A percentile compares a stretch with the other conserved stretches of the same genome.
phyloP scores from a whole-genome alignment of 1,140 invertebrate genomes.

The Pseudachorutes palmiensis region DNA sequence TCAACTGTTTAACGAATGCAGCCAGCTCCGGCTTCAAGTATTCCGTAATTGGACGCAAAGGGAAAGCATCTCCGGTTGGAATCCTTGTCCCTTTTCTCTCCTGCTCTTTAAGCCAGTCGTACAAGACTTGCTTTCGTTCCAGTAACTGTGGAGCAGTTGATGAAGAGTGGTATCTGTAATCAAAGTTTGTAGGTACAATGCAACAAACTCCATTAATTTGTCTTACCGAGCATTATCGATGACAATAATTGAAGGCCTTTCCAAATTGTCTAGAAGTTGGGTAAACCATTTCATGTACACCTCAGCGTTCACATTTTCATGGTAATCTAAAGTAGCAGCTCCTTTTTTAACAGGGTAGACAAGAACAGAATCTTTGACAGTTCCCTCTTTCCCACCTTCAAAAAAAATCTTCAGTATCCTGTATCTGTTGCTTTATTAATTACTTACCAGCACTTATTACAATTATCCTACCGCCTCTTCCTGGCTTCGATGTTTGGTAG shows the following conservation, averaged over 20 bases:
- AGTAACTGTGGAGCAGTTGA: not conserved
- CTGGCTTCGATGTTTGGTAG: not conserved
- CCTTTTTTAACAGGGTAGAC: not conserved
- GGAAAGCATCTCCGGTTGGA: not conserved
- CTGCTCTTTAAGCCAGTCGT: not conserved
- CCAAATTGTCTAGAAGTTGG: not conserved
- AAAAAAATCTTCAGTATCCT: not conserved
- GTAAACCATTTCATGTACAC: not conserved
- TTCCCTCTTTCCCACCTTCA: not conserved
- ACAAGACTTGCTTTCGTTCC: not conserved
- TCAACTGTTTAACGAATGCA: not conserved
- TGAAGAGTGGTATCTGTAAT: not conserved
- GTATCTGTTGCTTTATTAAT: not conserved
- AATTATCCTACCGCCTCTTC: not conserved
- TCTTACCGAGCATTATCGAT: not conserved
- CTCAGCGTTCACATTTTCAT: not conserved
- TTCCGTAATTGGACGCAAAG: not conserved
- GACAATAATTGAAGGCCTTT: not conserved
- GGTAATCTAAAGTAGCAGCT: not conserved
- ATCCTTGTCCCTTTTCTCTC: not conserved
- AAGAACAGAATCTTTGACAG: not conserved
- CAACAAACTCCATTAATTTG: not conserved
- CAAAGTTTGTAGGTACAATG: not conserved
- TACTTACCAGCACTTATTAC: not conserved
- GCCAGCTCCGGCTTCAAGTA: not conserved